Percentiles rank a stretch among this genome's conserved stretches.
These are phyloP conservation scores for Sycon ciliatum DNA, from an alignment of 37 sponge, comb jelly and placozoan genomes.

Conservation along the genomic window DNA sequence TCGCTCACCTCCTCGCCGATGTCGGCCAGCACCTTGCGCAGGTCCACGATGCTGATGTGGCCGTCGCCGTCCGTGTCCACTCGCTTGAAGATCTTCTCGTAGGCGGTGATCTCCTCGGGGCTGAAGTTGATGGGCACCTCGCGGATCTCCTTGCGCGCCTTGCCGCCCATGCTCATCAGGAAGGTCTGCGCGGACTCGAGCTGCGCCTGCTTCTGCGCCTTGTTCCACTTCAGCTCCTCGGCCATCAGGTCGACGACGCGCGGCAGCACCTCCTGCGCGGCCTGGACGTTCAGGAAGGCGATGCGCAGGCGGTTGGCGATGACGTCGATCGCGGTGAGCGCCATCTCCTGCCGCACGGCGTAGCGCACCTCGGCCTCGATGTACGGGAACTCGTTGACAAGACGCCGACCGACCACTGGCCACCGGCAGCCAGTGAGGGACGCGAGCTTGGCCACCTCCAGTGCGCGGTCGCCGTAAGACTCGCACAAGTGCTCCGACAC, in stretches of 20 bases:
- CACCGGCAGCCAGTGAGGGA: slow-evolving; percentile 78
- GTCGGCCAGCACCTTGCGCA: slow-evolving; percentile 15
- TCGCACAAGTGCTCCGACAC: slow-evolving; percentile 77
- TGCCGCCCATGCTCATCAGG: slow-evolving; percentile 71
- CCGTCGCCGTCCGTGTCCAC: slow-evolving; percentile 85
- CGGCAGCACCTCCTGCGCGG: slow-evolving; percentile 82
- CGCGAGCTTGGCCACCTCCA: slow-evolving; percentile 77
- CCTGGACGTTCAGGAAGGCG: slow-evolving; percentile 93
- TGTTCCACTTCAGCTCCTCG: slow-evolving; percentile 80
- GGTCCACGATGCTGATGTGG: slow-evolving; percentile 46
- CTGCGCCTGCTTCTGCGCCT: slow-evolving; percentile 56
- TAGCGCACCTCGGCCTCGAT: slow-evolving; percentile 92
- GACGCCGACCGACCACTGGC: slow-evolving; percentile 78
- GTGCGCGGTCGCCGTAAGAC: slow-evolving; percentile 87
- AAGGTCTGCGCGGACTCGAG: slow-evolving; percentile 40
- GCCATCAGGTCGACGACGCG: slow-evolving; percentile 84
- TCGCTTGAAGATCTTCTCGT: slow-evolving; percentile 49
- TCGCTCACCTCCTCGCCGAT: slow-evolving; percentile 73
- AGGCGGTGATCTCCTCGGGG: slow-evolving; percentile 64
- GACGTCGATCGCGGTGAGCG: slow-evolving; percentile 77
- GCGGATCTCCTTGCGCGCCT: slow-evolving; percentile 43
- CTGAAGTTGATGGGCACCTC: slow-evolving; percentile 60
- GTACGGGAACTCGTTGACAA: slow-evolving; percentile 87
- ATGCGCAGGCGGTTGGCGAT: slow-evolving; percentile 82
- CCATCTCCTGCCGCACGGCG: slow-evolving; percentile 78